Base-by-base conservation (phyloP, 2,113 vertebrate species). In the Archilochus colubris region DNA sequence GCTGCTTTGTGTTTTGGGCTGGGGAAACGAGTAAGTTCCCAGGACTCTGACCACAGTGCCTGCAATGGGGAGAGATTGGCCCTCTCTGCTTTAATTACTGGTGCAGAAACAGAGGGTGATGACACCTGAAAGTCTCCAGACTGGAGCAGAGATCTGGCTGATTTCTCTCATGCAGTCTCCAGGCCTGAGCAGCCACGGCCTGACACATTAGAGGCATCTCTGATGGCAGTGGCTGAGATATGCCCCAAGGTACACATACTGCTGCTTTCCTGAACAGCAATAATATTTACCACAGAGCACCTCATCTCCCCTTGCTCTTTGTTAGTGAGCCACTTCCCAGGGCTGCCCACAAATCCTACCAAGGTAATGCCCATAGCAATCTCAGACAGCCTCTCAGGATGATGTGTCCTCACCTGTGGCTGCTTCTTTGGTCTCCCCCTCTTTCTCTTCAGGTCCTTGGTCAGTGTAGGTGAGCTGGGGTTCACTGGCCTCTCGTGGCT, bases 361-460 rank as follows among this genome's bases (percentile, higher is more conserved):
- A 38, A 33, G 48, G 10, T 75, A 36, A 53, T 30, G n/a, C 66
- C 76, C 76, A 36, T 0, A 76, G 33, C 69, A 89, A 12, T 24
- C 38, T 44, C 62, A 78, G 48, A 40, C 31, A 80, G 48, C 27
- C 43, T 74, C 53, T 13, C 31, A 38, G 44, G 57, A 62, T 38
- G 22, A 18, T 33, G 24, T 46, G 28, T 17, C 28, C 82, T 96
- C 78, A 97, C 97, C 95, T 97, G 94, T 8, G 84, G 88, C 69
- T 93, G 94, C 50, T 97, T 97, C 88, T 89, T 96, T 72, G 97
- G 97, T 57, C 97, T 94, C 50, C 97, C 97, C 10, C 95, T 94
- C 85, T 97, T 97, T 82, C 57, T 96, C 91, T 97, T 97, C 67
- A 93, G 40, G n/a, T 75, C 57, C n/a, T 91, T 82, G 0, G 69